Conservation (phyloP, 2,113 vertebrate species). For the Epinephelus cyanopodus region DNA sequence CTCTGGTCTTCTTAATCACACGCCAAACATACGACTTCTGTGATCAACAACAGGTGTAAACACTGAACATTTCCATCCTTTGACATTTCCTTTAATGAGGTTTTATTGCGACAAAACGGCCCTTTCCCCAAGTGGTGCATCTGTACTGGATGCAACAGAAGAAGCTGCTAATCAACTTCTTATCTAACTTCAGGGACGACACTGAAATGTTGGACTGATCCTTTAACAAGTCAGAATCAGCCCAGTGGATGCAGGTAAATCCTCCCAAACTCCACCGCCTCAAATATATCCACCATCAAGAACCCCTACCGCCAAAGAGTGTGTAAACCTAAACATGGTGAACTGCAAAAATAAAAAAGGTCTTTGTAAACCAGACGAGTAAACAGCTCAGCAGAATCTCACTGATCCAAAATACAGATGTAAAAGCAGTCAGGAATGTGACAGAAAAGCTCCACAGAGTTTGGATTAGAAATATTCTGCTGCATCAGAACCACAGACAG, state of each 20-base stretch:
- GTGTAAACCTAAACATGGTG: background rate
- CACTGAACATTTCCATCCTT: too few species aligned
- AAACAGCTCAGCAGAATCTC: background rate
- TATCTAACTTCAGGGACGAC: background rate
- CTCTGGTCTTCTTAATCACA: too few species aligned
- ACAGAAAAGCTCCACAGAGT: background rate
- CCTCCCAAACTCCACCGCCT: conserved; percentile 1
- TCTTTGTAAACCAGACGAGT: background rate
- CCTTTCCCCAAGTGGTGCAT: background rate
- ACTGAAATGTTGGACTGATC: background rate
- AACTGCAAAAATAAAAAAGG: background rate
- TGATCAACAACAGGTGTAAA: too few species aligned
- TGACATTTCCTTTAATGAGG: background rate
- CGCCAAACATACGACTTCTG: too few species aligned
- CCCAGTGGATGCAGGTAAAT: background rate
- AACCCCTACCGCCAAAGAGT: background rate
- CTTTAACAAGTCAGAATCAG: background rate
- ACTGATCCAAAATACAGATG: background rate
- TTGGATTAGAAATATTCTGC: background rate
- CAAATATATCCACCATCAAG: background rate
- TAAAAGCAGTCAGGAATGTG: background rate
- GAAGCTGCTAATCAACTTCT: background rate
- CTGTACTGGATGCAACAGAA: background rate
- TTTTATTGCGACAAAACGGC: background rate
- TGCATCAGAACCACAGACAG: background rate